Evolutionary conservation across 2,113 vertebrate genomes (phyloP).

Genomic region (Apteryx owenii): DNA sequence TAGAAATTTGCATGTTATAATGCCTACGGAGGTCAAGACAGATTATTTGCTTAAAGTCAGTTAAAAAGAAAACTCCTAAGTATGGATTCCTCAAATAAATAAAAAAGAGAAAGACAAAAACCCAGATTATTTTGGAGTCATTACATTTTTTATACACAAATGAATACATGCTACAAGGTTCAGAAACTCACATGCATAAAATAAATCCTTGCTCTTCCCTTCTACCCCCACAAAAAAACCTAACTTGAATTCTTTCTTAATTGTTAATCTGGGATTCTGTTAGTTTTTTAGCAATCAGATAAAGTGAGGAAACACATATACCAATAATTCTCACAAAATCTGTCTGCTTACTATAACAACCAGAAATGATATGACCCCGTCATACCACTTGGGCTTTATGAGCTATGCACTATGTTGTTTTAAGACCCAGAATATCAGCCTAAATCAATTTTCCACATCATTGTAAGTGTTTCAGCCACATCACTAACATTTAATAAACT

Average conservation of each 20-base stretch:
- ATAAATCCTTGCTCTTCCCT: not conserved
- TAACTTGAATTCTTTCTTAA: not conserved
- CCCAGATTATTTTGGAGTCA: not conserved
- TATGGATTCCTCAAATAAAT: not conserved
- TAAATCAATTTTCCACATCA: not conserved
- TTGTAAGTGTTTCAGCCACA: not conserved
- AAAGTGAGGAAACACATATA: constrained; percentile 30
- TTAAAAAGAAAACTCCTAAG: not conserved
- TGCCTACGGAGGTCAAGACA: not conserved
- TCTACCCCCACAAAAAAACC: not conserved
- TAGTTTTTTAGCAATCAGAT: constrained; percentile 36
- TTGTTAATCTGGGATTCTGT: not conserved
- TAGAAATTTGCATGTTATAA: not conserved
- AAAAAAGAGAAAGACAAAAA: not conserved
- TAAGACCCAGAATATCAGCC: not conserved
- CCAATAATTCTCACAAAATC: not conserved
- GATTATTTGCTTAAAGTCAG: not conserved
- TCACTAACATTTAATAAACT: not conserved
- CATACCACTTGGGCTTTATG: not conserved
- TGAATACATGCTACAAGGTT: not conserved
- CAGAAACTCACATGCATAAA: not conserved
- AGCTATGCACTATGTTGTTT: not conserved
- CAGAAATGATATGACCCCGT: not conserved
- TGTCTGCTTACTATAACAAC: not conserved
- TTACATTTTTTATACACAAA: not conserved